phyloP scores from a whole-genome alignment of 2,113 vertebrate species.

The Heterotis niloticus region DNA sequence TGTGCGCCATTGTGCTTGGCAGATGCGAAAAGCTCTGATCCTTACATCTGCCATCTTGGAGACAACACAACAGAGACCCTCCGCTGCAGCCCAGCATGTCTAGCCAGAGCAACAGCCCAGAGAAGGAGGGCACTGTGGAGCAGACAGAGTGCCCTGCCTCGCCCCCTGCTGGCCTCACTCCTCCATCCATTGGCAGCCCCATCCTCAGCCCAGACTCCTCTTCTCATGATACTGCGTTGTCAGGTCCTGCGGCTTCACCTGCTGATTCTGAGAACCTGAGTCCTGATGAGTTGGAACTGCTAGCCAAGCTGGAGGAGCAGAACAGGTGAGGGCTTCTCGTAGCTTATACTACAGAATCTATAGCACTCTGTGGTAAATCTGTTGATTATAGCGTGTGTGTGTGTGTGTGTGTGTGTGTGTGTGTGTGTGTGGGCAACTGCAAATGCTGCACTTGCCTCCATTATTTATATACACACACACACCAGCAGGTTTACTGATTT shows the following conservation, averaged over 20 bases:
- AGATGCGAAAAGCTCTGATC: slow-evolving; percentile 24
- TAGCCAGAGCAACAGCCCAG: slow-evolving; percentile 61
- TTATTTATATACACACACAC: too few relatives aligned
- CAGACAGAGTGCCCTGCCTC: slow-evolving; percentile 61
- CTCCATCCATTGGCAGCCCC: slow-evolving; percentile 74
- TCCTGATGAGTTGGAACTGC: slow-evolving; percentile 87
- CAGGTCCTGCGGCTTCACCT: slow-evolving; percentile 73
- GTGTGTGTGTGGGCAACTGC: too few relatives aligned
- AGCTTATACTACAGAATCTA: too few relatives aligned
- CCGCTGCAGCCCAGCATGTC: slow-evolving; percentile 52
- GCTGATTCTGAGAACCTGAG: slow-evolving; percentile 91
- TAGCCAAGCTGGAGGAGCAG: slow-evolving; percentile 93
- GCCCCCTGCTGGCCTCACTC: slow-evolving; percentile 54
- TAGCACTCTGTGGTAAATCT: too few relatives aligned
- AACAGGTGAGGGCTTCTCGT: slow-evolving; percentile 71
- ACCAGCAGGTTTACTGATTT: too few relatives aligned
- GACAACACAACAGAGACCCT: background rate
- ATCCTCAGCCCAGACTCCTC: slow-evolving; percentile 87
- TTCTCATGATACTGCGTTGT: slow-evolving; percentile 74
- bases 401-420: too few relatives aligned
- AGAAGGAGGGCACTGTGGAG: slow-evolving; percentile 50
- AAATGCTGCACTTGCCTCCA: too few relatives aligned
- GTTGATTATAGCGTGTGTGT: too few relatives aligned
- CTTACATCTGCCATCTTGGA: background rate
- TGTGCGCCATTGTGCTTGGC: too few relatives aligned